Evolutionary conservation across 1,140 invertebrate genomes (phyloP).

Genomic region (Drosophila arawakana): DNA sequence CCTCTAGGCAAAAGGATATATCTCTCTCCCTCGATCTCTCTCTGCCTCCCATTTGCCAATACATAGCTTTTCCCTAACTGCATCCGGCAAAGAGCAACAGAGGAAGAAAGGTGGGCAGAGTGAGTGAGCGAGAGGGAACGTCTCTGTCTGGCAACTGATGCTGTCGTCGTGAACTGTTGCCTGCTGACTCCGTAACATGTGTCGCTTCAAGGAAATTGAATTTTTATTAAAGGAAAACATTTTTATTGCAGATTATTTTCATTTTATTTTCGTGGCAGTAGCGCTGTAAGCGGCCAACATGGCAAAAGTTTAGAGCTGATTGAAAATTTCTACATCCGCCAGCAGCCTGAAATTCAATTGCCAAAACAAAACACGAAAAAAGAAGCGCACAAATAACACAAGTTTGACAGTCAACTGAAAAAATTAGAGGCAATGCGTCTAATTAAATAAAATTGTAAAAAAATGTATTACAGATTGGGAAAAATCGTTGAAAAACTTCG

Average conservation of each 20-base stretch:
- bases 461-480: not conserved
- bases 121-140: not conserved
- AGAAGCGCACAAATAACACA: slow-evolving; percentile 15
- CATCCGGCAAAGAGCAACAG: slow-evolving; percentile 52
- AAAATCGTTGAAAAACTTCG: slow-evolving; percentile 10
- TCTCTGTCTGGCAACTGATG: slow-evolving; percentile 42
- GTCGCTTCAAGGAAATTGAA: slow-evolving; percentile 82
- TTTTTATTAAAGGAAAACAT: slow-evolving; percentile 84
- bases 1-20: slow-evolving; percentile 39
- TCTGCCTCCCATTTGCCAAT: not conserved
- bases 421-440: slow-evolving; percentile 35
- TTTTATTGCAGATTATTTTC: slow-evolving; percentile 84
- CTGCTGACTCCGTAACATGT: slow-evolving; percentile 64
- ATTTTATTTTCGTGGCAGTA: slow-evolving; percentile 49
- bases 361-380: slow-evolving; percentile 10
- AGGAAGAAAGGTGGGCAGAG: not conserved
- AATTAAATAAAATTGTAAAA: slow-evolving; percentile 56
- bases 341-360: slow-evolving; percentile 67
- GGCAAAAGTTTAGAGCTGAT: slow-evolving; percentile 49
- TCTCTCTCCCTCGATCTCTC: not conserved
- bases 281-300: not conserved
- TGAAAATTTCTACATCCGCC: slow-evolving; percentile 76
- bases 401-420: slow-evolving; percentile 50
- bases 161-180: slow-evolving; percentile 21
- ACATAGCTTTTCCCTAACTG: slow-evolving; percentile 70